A percentile compares a stretch with the other conserved stretches of the same genome.
Conservation (phyloP, 2,888 invertebrate species). For the Nomada hirtipes region DNA sequence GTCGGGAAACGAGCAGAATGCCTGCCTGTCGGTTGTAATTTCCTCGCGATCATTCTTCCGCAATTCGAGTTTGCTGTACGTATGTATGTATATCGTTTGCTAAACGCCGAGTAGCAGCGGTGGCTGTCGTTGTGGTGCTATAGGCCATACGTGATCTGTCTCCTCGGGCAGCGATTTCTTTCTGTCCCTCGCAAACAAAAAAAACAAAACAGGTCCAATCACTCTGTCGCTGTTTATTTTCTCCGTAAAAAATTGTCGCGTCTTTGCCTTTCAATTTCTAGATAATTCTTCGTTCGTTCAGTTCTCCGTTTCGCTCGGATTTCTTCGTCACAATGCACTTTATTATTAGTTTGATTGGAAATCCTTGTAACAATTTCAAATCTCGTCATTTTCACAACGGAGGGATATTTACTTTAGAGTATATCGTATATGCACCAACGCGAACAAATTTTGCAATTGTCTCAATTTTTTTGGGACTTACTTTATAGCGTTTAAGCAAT, state of each 20-base stretch:
- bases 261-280: conserved; percentile 18
- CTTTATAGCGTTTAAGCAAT: too few species aligned
- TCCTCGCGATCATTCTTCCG: conserved; percentile 16
- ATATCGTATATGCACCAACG: too few species aligned
- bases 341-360: too few species aligned
- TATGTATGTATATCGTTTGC: neutral
- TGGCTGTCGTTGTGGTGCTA: conserved; percentile 9
- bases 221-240: conserved; percentile 24
- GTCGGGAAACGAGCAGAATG: neutral
- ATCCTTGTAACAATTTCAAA: too few species aligned
- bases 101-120: neutral
- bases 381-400: too few species aligned
- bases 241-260: conserved; percentile 8
- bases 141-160: conserved; percentile 42
- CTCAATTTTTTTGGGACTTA: too few species aligned
- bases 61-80: neutral
- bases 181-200: conserved; percentile 15
- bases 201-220: conserved; percentile 50
- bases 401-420: too few species aligned
- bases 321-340: too few species aligned
- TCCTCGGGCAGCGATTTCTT: conserved; percentile 51
- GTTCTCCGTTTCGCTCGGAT: too few species aligned
- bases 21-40: conserved; percentile 14
- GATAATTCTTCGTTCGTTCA: too few species aligned
- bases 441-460: too few species aligned